Conservation (phyloP, 2,797 vertebrate species). For the Cossypha caffra region DNA sequence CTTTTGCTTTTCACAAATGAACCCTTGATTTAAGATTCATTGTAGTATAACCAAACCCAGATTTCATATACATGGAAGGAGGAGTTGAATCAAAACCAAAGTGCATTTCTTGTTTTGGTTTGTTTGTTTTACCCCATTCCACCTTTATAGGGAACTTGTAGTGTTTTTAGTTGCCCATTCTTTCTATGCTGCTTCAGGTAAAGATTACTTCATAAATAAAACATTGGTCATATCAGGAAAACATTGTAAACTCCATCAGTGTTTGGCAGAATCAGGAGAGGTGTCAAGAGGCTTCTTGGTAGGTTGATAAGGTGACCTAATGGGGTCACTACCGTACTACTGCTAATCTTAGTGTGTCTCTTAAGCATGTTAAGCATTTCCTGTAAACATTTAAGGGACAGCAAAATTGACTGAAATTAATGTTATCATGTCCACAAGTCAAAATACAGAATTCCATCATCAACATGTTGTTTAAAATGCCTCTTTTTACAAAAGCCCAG, state of each 20-base stretch:
- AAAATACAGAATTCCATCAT: neutral
- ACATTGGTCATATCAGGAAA: neutral
- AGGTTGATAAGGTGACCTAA: neutral
- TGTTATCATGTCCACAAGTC: neutral
- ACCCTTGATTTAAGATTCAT: neutral
- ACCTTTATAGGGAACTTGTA: neutral
- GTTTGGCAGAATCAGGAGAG: neutral
- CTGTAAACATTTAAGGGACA: neutral
- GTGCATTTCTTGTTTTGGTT: fast-evolving
- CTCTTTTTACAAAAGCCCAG: neutral
- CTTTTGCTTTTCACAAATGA: neutral
- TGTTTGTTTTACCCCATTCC: neutral
- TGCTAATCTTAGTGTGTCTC: neutral
- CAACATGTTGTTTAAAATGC: neutral
- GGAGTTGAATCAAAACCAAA: neutral
- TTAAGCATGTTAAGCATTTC: neutral
- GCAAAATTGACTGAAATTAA: neutral
- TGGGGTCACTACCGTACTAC: neutral
- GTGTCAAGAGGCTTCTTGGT: neutral
- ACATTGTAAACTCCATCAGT: neutral
- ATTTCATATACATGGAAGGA: neutral
- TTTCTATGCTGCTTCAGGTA: neutral
- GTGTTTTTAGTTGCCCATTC: neutral
- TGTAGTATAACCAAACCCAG: neutral
- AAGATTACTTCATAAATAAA: neutral